phyloP scores from a whole-genome alignment of 2,888 invertebrate species.

The Mythimna ferrago region DNA sequence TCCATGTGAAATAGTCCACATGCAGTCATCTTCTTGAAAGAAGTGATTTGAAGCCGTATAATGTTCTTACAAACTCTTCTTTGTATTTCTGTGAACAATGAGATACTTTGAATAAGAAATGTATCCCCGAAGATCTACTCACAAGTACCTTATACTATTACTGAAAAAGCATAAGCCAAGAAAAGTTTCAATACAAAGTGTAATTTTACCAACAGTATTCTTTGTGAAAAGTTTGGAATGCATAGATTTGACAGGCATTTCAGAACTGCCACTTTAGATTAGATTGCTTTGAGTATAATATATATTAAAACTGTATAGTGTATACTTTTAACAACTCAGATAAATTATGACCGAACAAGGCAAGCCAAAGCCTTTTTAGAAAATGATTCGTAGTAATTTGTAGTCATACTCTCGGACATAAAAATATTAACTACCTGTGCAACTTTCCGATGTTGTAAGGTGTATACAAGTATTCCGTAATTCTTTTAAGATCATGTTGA shows the following conservation, averaged over 20 bases:
- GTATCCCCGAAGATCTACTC: not conserved
- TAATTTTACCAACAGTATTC: not conserved
- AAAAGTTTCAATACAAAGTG: too few species aligned
- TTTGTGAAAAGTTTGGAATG: not conserved
- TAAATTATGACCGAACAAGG: too few species aligned
- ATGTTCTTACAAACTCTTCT: constrained; percentile 28
- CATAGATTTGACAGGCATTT: not conserved
- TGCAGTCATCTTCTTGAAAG: constrained; percentile 19
- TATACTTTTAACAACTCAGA: too few species aligned
- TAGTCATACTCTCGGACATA: too few species aligned
- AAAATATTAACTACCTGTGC: constrained; percentile 13
- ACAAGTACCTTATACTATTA: not conserved
- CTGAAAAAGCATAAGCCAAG: not conserved
- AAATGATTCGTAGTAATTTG: too few species aligned
- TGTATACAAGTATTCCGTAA: constrained; percentile 8
- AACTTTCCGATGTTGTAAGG: not conserved
- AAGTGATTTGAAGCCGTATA: not conserved
- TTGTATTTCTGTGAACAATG: constrained; percentile 14
- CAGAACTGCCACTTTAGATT: too few species aligned
- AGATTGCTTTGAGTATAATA: too few species aligned
- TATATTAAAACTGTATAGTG: too few species aligned
- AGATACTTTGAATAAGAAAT: not conserved
- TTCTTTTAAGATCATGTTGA: constrained; percentile 12
- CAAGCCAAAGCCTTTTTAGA: too few species aligned
- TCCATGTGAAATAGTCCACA: constrained; percentile 25